Evolutionary conservation across 2,888 invertebrate species (phyloP).

Genomic region (Synergus gifuensis): DNA sequence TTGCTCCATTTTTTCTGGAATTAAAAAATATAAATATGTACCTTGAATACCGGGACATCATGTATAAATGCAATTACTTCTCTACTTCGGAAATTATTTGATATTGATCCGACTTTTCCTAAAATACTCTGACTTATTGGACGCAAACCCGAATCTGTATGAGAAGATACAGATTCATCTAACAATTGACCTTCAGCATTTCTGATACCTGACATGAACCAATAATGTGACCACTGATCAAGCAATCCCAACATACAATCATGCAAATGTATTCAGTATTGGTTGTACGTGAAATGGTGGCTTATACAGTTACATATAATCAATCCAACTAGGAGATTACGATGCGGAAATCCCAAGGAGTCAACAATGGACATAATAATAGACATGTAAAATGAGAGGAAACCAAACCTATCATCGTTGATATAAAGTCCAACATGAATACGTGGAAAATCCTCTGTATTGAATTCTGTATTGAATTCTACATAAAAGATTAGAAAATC

Average conservation of each 20-base stretch:
- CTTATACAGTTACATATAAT: slow-evolving; percentile 14
- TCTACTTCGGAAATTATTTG: too few species aligned
- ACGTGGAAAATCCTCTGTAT: neutral
- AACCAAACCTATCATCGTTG: neutral
- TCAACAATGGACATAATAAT: slow-evolving; percentile 21
- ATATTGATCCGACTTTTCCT: too few species aligned
- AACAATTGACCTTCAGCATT: slow-evolving; percentile 11
- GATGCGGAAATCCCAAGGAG: slow-evolving; percentile 15
- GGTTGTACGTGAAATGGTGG: neutral
- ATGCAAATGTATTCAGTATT: slow-evolving; percentile 35
- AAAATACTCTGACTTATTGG: too few species aligned
- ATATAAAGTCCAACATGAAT: neutral
- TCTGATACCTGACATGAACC: slow-evolving; percentile 19
- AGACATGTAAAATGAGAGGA: neutral
- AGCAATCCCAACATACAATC: neutral
- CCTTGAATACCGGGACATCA: too few species aligned
- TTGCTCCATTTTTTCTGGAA: too few species aligned
- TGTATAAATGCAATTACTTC: too few species aligned
- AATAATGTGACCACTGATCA: slow-evolving; percentile 10
- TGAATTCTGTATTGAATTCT: too few species aligned
- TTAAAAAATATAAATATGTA: too few species aligned
- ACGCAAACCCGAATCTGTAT: too few species aligned
- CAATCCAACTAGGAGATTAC: slow-evolving; percentile 27
- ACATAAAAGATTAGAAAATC: too few species aligned
- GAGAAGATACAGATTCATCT: neutral